Evolutionary conservation across 2,797 vertebrate genomes (phyloP), one percentile per base, ranked within the genome.

Genomic region (Smutsia temminckii): DNA sequence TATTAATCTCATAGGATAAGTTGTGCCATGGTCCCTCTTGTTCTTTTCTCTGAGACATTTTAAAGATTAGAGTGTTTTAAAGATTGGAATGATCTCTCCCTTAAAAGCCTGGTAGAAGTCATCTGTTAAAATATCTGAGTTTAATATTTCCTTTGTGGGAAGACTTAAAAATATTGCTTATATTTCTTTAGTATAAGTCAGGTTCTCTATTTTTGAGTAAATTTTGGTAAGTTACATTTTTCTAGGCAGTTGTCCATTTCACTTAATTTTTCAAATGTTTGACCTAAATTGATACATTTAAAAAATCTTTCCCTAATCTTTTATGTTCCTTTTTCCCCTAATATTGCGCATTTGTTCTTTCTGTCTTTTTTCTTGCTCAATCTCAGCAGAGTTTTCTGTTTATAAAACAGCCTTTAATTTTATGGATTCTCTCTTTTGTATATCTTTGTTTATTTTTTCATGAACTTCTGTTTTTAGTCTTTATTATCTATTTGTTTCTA

Each of bases 401-500:
- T 85, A 53, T 23, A 37, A 55, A 90, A 90, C 23, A 79, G 37
- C 18, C 55, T 79, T 84, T 46, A 55, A 59, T 66, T 85, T 25
- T 80, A 18, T 51, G 37, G 5, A 86, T 74, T 72, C 3, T 80
- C 21, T 78, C 55, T 51, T 92, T 92, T 59, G 61, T 79, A 86
- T 86, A 46, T 12, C 64, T 68, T 77, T 78, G 32, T 49, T 64
- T 89, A 74, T 37, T 49, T 86, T 85, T 80, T 66, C 34, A 29
- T 83, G 27, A 92, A 68, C 17, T 72, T 85, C 71, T 92, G 40
- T 74, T 86, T 92, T 92, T 81, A 46, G n/a, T 64, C 55, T 79
- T 59, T 79, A 66, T 51, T 79, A 57, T 81, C 20, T 87, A 37
- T 42, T 92, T 85, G 46, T 32, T 89, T 34, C 25, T 64, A 46